phyloP scores from a whole-genome alignment of 2,797 vertebrate species.

The Bovichtus variegatus region DNA sequence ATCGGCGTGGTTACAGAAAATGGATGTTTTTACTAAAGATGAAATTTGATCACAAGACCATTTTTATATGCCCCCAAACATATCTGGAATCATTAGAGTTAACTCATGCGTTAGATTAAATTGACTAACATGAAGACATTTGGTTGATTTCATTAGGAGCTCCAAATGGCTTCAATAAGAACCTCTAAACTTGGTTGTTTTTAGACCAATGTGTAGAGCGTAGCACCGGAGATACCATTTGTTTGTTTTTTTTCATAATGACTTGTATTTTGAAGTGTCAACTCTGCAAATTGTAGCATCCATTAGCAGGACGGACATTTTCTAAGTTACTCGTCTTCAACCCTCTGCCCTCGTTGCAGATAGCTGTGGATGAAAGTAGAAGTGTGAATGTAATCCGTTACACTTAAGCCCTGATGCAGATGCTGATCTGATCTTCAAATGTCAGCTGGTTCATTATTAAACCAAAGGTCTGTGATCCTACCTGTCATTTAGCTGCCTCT shows the following conservation, averaged over 20 bases:
- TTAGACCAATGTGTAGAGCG: no score
- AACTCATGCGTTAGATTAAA: not conserved
- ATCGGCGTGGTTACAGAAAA: no score
- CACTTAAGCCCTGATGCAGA: constrained; percentile 44
- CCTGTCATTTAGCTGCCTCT: constrained; percentile 63
- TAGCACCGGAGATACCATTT: not conserved
- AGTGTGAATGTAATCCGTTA: constrained; percentile 34
- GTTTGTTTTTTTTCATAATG: not conserved
- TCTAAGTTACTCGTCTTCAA: not conserved
- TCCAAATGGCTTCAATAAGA: not conserved
- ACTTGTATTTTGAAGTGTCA: constrained; percentile 6
- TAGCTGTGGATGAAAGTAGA: not conserved
- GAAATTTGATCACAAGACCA: not conserved
- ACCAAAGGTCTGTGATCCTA: constrained; percentile 53
- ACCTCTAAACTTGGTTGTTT: not conserved
- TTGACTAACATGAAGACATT: not conserved
- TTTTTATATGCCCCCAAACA: not conserved
- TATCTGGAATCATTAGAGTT: not conserved
- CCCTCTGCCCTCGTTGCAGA: no score
- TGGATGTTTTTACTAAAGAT: not conserved
- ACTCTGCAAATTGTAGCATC: not conserved
- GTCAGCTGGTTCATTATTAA: constrained; percentile 76
- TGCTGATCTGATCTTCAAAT: constrained; percentile 72
- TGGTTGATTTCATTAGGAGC: not conserved
- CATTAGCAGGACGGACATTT: not conserved